Evolutionary conservation across 2,888 invertebrate species (phyloP), one percentile per base, ranked within the genome.

Genomic region (Mythimna vitellina): DNA sequence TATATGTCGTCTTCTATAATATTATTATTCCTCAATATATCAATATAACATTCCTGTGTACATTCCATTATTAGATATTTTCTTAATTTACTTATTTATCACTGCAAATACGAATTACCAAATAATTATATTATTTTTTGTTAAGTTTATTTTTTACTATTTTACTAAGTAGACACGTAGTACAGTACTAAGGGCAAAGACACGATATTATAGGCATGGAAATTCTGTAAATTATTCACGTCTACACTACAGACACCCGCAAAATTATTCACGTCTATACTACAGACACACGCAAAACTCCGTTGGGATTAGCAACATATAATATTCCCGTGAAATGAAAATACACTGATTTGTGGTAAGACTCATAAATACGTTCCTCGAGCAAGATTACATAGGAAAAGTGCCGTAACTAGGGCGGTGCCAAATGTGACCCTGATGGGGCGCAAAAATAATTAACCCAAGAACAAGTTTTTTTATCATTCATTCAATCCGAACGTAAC

Each of bases 101-200:
- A 51, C 49, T 69, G 67, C 61, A 76, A 76, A 81, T 65, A 78
- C 58, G 56, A 76, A 64, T 81, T 32, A 81, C 75, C 73, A 87
- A 79, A 79, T 79, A 76, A 76, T 63, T 7, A 60, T 42, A 65
- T 62, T 57, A 38, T 54, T 60, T 78, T 74, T 78, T 65, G 20
- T 51, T 65, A 62, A 64, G 58, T 58, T 73, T 32, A 32, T 74
- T 74, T 69, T 29, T n/a, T 49, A 12, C 7, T 60, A 29, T 74
- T 69, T 32, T 61, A 17, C 12, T 60, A 63, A 6, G 3, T 58
- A 53, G 22, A 22, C 8, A 32, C 29, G 29, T 29, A 29, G 29
- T 32, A 32, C 57, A 2, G 29, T 17, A 14, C 1, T 29, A 29
- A 17, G 29, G 12, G 14, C 5, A 46, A 46, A 25, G 9, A 42